Base-by-base conservation (phyloP, 2,888 invertebrate species). In the Epinotia nisella region DNA sequence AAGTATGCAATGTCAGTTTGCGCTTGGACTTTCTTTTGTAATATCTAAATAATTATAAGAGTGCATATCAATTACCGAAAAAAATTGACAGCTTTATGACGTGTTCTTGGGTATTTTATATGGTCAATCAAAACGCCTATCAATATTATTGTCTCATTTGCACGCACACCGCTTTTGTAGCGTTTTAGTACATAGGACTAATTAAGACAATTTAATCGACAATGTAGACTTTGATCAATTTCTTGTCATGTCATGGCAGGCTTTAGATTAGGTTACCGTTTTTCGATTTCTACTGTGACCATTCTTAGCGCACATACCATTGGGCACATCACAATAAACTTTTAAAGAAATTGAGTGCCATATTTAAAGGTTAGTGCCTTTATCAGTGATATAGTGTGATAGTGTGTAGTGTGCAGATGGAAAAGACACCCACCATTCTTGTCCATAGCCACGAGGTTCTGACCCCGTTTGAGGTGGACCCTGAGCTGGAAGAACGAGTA, bases 401-500 rank as follows among this genome's bases (percentile, higher is more conserved):
- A 39, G 74, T 76, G 75, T 79, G 76, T 76, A 56, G 75, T 76
- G 78, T 69, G 45, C 58, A 53, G n/a, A 51, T n/a, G n/a, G 29
- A 17, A 3, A 19, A 29, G 29, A 35, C 67, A 87, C 95, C 95
- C 94, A 98, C 99, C 99, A 91, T 98, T 98, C 92, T 98, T 97
- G 90, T 99, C 99, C 96, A 98, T 97, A 75, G 98, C 97, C 73
- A 98, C 96, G 84, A 99, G 94, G 88, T 98, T 97, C 84, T 96
- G 96, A 77, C 99, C 99, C 84, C 97, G 95, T 84, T 97, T 96
- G 77, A 99, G 94, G 92, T 98, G 97, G 80, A 99, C 94, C 79
- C 98, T 96, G 78, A 99, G 95, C 89, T 98, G 97, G 94, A 98
- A 98, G 94, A 98, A 99, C 68, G 98, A 96, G 93, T 97, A 96